Percentiles rank a stretch among this genome's conserved stretches.
Evolutionary conservation across 30 jellyfish, hydroid and myxozoan species (phyloP).

Genomic region (Mastigias papua): DNA sequence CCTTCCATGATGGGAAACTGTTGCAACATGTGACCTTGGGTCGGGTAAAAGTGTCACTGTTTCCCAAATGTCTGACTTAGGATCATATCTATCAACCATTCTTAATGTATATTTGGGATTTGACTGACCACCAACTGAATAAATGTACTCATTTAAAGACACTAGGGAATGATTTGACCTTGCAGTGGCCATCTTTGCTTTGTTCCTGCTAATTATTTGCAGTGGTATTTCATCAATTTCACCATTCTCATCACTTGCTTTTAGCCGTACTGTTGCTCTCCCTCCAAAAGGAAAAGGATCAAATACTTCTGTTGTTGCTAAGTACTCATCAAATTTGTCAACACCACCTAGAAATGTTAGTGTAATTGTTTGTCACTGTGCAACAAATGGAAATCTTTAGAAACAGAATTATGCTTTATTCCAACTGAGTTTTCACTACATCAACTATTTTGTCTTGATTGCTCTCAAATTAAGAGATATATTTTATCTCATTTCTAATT

Average conservation of each 20-base stretch:
- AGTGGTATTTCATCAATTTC: background rate
- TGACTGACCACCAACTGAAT: slow-evolving; percentile 74
- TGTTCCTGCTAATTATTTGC: slow-evolving; percentile 14
- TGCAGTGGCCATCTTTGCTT: slow-evolving; percentile 79
- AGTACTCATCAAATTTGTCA: slow-evolving; percentile 59
- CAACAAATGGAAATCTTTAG: background rate
- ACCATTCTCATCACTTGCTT: background rate
- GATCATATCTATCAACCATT: slow-evolving; percentile 68
- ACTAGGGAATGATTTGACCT: slow-evolving; percentile 65
- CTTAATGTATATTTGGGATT: slow-evolving; percentile 68
- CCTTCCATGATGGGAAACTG: slow-evolving; percentile 52
- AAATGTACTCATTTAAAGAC: slow-evolving; percentile 24
- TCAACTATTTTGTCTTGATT: no score
- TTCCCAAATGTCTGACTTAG: slow-evolving; percentile 70
- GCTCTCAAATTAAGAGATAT: no score
- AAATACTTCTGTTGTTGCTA: slow-evolving; percentile 66
- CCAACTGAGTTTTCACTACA: no score
- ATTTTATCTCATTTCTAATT: no score
- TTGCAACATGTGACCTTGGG: slow-evolving; percentile 73
- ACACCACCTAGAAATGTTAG: slow-evolving; percentile 57
- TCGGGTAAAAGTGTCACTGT: slow-evolving; percentile 68
- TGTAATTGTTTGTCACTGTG: background rate
- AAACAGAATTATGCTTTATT: background rate
- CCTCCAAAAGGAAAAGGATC: slow-evolving; percentile 71
- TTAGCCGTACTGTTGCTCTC: background rate